Percentiles rank a stretch among this genome's conserved stretches.
Evolutionary conservation across 2,113 vertebrate genomes (phyloP).

Genomic region (Lampris megalopsis): DNA sequence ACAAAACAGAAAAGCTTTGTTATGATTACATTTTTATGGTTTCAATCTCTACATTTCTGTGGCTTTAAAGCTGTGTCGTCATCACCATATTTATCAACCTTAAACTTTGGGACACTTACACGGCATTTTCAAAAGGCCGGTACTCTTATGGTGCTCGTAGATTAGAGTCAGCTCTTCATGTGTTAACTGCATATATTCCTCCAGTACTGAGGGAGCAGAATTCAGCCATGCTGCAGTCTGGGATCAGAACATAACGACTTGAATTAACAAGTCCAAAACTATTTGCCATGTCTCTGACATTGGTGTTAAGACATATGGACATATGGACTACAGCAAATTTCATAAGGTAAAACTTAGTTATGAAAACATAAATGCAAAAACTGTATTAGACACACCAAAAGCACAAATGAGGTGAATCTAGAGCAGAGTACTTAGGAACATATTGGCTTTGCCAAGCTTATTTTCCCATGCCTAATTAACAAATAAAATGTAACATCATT

Average conservation of each 20-base stretch:
- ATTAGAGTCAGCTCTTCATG: constrained; percentile 64
- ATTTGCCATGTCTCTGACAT: neutral
- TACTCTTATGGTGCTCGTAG: constrained; percentile 64
- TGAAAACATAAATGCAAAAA: too few species aligned
- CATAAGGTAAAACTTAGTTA: too few species aligned
- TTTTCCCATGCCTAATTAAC: too few species aligned
- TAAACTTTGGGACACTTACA: constrained; percentile 48
- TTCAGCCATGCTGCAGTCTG: constrained; percentile 74
- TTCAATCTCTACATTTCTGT: neutral
- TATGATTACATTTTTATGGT: too few species aligned
- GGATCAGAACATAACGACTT: constrained; percentile 18
- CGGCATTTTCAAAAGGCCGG: constrained; percentile 57
- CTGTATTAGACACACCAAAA: neutral
- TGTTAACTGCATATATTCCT: constrained; percentile 60
- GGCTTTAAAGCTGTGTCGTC: too few species aligned
- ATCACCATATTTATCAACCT: too few species aligned
- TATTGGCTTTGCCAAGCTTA: too few species aligned
- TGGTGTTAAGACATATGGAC: neutral
- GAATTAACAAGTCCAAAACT: neutral
- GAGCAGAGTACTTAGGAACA: neutral
- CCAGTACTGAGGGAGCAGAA: constrained; percentile 50
- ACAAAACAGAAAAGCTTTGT: too few species aligned
- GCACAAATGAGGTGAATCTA: too few species aligned
- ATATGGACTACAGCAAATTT: neutral
- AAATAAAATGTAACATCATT: too few species aligned